A percentile compares a stretch with the other conserved stretches of the same genome.
Evolutionary conservation across 2,888 invertebrate genomes (phyloP).

Genomic region (Mimas tiliae): DNA sequence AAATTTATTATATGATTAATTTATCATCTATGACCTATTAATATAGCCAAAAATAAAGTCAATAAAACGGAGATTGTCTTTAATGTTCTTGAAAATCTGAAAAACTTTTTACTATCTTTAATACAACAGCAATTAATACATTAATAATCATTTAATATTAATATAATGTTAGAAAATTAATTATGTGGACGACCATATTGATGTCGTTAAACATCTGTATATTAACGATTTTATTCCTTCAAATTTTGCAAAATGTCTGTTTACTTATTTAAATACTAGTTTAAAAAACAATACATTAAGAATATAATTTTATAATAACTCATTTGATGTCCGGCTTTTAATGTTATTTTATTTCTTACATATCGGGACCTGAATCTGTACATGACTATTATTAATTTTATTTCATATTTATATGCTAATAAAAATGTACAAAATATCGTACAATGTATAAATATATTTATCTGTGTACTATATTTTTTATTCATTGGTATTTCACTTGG

Average conservation of each 20-base stretch:
- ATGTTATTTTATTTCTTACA: conserved; percentile 22
- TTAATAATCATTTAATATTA: no score
- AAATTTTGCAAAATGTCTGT: no score
- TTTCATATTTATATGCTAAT: conserved; percentile 25
- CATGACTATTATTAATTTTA: conserved; percentile 34
- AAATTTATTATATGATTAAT: not conserved
- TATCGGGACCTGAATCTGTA: conserved; percentile 36
- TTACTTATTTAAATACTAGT: not conserved
- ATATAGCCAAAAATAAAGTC: not conserved
- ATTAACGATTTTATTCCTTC: not conserved
- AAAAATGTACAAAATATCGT: not conserved
- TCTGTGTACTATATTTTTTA: not conserved
- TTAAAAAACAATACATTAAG: not conserved
- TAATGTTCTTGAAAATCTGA: not conserved
- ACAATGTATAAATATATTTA: conserved; percentile 2
- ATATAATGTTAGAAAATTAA: no score
- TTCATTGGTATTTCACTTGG: conserved; percentile 31
- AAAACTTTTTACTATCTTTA: not conserved
- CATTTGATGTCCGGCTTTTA: not conserved
- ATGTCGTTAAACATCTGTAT: not conserved
- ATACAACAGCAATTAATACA: no score
- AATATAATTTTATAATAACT: not conserved
- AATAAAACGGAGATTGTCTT: not conserved
- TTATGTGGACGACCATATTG: not conserved
- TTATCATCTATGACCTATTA: not conserved